These are phyloP conservation scores for Alligator mississippiensis DNA, from an alignment of 2,113 vertebrate genomes.

Conservation along the genomic window DNA sequence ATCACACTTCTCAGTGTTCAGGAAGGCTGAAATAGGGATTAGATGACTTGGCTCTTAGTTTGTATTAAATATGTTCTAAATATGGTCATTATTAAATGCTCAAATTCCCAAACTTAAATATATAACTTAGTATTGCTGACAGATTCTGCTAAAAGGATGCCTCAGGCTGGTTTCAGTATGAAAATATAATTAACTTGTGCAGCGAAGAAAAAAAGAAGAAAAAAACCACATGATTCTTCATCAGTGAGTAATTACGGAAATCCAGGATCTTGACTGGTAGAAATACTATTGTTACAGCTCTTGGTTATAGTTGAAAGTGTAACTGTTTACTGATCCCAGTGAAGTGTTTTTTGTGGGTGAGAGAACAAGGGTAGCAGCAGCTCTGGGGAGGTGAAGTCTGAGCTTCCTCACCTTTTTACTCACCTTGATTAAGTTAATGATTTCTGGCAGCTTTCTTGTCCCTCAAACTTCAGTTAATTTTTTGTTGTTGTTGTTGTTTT, in stretches of 20 bases:
- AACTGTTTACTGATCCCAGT: not conserved
- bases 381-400: not conserved
- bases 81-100: conserved; percentile 50
- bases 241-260: not conserved
- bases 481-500: not conserved
- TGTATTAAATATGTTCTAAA: conserved; percentile 46
- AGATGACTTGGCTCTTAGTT: conserved; percentile 25
- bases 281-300: not conserved
- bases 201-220: not conserved
- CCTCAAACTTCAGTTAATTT: not conserved
- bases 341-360: not conserved
- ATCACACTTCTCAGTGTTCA: conserved; percentile 45
- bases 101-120: not conserved
- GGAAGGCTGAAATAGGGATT: conserved; percentile 31
- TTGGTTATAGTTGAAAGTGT: not conserved
- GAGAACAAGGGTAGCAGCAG: not conserved
- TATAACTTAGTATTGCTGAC: not conserved
- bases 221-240: not conserved
- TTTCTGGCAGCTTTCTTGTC: not conserved
- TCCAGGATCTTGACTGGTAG: not conserved
- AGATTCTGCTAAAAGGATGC: conserved; percentile 13
- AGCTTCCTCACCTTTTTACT: not conserved
- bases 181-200: conserved; percentile 13
- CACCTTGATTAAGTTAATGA: not conserved
- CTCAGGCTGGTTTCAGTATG: not conserved